Conservation (phyloP, 1,140 invertebrate genomes). For the Drosophila sturtevanti region DNA sequence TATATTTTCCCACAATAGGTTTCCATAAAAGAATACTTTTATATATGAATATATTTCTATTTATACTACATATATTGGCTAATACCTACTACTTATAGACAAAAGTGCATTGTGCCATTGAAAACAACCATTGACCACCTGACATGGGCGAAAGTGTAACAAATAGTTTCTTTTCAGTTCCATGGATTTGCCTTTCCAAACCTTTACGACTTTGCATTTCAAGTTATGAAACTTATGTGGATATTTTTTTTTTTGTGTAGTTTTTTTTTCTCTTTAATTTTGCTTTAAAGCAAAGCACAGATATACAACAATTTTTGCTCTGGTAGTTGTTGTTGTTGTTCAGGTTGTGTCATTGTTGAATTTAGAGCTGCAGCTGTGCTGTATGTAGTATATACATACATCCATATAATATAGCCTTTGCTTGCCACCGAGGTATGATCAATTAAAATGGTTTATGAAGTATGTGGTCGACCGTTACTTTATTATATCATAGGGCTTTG, state of each 20-base stretch:
- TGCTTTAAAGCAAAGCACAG: slow-evolving; percentile 14
- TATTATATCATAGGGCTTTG: slow-evolving; percentile 24
- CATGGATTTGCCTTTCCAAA: slow-evolving; percentile 36
- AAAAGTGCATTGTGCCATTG: slow-evolving; percentile 6
- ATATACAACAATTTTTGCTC: slow-evolving; percentile 20
- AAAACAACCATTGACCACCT: background rate
- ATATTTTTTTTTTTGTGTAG: slow-evolving; percentile 29
- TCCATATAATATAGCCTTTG: slow-evolving; percentile 8
- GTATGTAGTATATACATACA: too few relatives aligned
- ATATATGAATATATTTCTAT: background rate
- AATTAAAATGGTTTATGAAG: slow-evolving; percentile 40
- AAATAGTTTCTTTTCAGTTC: slow-evolving; percentile 28
- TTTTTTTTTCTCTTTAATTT: slow-evolving; percentile 39
- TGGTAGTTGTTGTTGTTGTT: slow-evolving; percentile 20
- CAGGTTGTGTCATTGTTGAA: slow-evolving; percentile 48
- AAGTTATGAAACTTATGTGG: slow-evolving; percentile 42
- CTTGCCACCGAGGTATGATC: slow-evolving; percentile 39
- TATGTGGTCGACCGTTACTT: slow-evolving; percentile 26
- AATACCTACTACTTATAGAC: background rate
- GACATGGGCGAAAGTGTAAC: slow-evolving; percentile 20
- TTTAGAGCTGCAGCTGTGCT: slow-evolving; percentile 36
- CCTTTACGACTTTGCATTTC: slow-evolving; percentile 27
- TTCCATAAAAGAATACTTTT: background rate
- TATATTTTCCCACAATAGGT: background rate
- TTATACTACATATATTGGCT: too few relatives aligned